Base-by-base conservation (phyloP, 2,888 invertebrate genomes). In the Monochamus alternatus region DNA sequence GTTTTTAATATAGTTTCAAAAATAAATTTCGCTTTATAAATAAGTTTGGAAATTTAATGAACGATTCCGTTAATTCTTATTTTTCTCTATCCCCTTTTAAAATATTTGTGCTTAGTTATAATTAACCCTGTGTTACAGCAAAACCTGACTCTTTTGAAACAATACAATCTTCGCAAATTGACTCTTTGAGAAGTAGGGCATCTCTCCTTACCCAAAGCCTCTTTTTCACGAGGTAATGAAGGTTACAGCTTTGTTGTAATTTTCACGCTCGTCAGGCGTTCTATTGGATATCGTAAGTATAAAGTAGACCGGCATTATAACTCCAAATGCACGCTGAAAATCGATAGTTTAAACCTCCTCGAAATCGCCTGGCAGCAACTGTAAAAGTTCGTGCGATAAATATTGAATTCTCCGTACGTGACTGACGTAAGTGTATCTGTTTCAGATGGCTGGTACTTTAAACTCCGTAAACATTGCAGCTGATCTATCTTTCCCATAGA, bases 381-480 rank as follows among this genome's bases (percentile, higher is more conserved):
- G 30, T 64, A 51, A 64, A 64, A 47, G 8, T n/a, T 31, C 47
- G 64, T 47, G 30, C 64, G 30, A 51, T 64, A 64, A 64, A 64
- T 64, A 64, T 47, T 64, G 64, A 47, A 64, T 64, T 47, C 64
- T 14, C 47, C 8, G 64, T 10, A 64, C 64, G 64, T 64, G 64
- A 64, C 30, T 10, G 64, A 38, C 47, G 44, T 64, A 22, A 47
- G 30, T 51, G 14, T 8, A 30, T 47, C 47, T 64, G 64, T 64
- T 30, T 22, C 30, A 31, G 47, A 64, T 47, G 8, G 3, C 64
- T 47, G 10, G 47, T 64, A n/a, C 4, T 47, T 64, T 51, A n/a
- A 47, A 47, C 47, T 64, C 22, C 47, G 38, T 7, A 59, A 22
- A 5, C 59, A 31, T 5, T 14, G 31, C 12, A n/a, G 4, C 31